These are phyloP conservation scores for Esox niger DNA, from an alignment of 2,113 vertebrate genomes.

Conservation along the genomic window DNA sequence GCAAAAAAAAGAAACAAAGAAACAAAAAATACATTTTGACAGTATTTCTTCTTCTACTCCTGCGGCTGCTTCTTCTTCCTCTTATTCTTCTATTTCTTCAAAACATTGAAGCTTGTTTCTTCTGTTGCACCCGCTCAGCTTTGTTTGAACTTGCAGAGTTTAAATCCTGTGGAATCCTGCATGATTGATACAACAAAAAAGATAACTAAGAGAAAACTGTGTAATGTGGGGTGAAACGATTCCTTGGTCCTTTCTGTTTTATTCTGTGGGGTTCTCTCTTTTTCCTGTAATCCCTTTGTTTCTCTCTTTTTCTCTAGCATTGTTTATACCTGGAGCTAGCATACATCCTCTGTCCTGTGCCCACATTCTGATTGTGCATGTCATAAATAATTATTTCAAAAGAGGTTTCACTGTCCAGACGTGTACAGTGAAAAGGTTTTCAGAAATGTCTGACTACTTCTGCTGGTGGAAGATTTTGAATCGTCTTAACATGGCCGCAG, in stretches of 20 bases:
- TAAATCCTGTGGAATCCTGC: slow-evolving; percentile 73
- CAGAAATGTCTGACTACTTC: too few species aligned
- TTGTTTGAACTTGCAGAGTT: slow-evolving; percentile 70
- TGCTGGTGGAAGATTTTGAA: too few species aligned
- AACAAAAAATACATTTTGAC: slow-evolving; percentile 61
- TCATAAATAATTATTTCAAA: too few species aligned
- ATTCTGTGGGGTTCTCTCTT: slow-evolving; percentile 64
- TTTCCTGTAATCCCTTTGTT: slow-evolving; percentile 4
- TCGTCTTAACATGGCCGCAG: too few species aligned
- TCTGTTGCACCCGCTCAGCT: slow-evolving; percentile 73
- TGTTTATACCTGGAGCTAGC: too few species aligned
- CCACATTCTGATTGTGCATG: too few species aligned
- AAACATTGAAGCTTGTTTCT: slow-evolving; percentile 79
- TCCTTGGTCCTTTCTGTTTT: slow-evolving; percentile 66
- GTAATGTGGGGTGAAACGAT: slow-evolving; percentile 52
- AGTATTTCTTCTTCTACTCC: slow-evolving; percentile 73
- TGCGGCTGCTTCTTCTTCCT: slow-evolving; percentile 59
- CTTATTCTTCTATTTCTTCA: slow-evolving; percentile 65
- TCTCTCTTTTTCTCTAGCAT: slow-evolving; percentile 51
- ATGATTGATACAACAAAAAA: slow-evolving; percentile 74
- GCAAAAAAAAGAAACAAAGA: slow-evolving; percentile 44
- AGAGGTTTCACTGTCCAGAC: too few species aligned
- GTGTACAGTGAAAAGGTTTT: too few species aligned
- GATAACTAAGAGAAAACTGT: slow-evolving; percentile 69
- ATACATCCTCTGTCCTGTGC: too few species aligned